These are phyloP conservation scores for Apodemus agrarius DNA, from an alignment of 2,797 vertebrate species.

Conservation along the genomic window DNA sequence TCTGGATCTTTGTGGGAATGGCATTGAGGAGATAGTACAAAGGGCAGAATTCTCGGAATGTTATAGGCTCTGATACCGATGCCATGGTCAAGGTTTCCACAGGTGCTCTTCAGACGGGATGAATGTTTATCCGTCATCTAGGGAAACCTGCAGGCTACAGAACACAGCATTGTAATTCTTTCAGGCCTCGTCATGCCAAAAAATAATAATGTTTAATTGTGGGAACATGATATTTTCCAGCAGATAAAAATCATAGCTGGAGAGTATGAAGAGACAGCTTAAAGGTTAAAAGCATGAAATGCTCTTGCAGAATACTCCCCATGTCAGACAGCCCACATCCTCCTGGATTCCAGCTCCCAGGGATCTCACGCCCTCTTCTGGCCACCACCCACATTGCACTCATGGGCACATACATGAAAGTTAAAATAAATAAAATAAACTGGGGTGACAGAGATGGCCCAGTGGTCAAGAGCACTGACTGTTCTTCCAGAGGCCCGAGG, in stretches of 20 bases:
- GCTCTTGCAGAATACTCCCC: background rate
- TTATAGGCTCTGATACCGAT: constrained; percentile 82
- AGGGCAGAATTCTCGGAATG: constrained; percentile 96
- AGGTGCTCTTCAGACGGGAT: constrained; percentile 62
- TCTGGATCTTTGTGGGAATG: constrained; percentile 95
- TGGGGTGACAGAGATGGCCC: background rate
- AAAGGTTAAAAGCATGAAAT: background rate
- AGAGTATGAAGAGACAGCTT: background rate
- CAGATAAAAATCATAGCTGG: background rate
- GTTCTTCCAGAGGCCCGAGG: background rate
- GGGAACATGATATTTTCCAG: background rate
- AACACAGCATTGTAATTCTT: background rate
- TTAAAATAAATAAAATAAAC: background rate
- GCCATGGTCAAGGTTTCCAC: constrained; percentile 89
- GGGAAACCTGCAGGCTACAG: constrained; percentile 75
- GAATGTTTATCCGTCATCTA: constrained; percentile 53
- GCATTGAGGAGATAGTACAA: constrained; percentile 95
- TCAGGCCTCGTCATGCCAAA: background rate
- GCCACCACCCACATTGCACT: background rate
- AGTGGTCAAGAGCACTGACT: background rate
- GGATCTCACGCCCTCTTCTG: background rate
- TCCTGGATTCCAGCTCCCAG: background rate
- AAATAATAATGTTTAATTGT: background rate
- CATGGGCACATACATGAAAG: background rate
- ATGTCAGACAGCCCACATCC: background rate